A percentile compares a stretch with the other conserved stretches of the same genome.
These are phyloP conservation scores for Sander vitreus DNA, from an alignment of 2,113 vertebrate species.

Conservation along the genomic window DNA sequence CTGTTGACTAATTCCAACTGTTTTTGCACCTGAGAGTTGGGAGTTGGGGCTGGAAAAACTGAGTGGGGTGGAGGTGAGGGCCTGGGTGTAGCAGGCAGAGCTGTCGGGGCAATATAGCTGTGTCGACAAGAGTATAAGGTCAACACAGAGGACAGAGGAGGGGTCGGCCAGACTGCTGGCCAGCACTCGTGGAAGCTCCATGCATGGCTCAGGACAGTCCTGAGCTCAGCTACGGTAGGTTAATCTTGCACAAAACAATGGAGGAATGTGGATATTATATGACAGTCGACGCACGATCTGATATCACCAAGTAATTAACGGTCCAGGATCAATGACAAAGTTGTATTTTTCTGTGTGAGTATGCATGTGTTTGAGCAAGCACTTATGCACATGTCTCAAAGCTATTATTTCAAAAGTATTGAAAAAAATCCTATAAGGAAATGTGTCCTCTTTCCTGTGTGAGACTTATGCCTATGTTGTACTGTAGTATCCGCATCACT, in stretches of 20 bases:
- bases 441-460: conserved; percentile 11
- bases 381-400: not conserved
- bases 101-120: conserved; percentile 70
- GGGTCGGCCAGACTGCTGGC: conserved; percentile 49
- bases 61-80: conserved; percentile 78
- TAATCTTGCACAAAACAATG: not conserved
- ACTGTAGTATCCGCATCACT: conserved; percentile 49
- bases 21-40: conserved; percentile 87
- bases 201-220: conserved; percentile 10
- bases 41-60: conserved; percentile 84
- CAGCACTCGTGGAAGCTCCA: conserved; percentile 12
- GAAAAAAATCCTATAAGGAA: not conserved
- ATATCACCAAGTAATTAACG: no score
- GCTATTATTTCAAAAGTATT: not conserved
- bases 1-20: conserved; percentile 87
- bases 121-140: conserved; percentile 76
- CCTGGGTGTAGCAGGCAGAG: conserved; percentile 63
- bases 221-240: not conserved
- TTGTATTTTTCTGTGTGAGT: not conserved
- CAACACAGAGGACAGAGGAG: conserved; percentile 70
- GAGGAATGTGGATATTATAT: not conserved
- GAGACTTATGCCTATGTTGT: not conserved
- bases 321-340: no score
- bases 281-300: not conserved
- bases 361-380: not conserved